Evolutionary conservation across 2,113 vertebrate species (phyloP).

Genomic region (Tetraodon nigroviridis): DNA sequence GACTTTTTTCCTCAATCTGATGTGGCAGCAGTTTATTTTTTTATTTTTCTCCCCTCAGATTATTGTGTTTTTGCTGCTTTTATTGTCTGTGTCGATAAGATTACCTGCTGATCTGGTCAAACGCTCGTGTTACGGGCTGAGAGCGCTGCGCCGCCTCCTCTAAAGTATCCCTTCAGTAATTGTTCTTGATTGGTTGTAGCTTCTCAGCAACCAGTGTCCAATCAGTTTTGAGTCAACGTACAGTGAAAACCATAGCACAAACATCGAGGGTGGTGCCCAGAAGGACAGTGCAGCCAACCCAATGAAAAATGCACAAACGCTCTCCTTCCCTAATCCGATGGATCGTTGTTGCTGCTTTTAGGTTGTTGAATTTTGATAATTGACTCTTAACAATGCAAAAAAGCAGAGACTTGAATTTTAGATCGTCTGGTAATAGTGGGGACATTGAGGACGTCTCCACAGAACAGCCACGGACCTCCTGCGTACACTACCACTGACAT

Average conservation of each 20-base stretch:
- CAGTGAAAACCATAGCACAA: not conserved
- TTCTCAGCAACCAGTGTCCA: constrained; percentile 30
- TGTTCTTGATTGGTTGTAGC: not conserved
- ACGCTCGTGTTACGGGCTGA: too few relatives aligned
- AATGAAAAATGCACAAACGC: constrained; percentile 51
- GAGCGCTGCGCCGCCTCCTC: too few relatives aligned
- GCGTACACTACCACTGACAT: constrained; percentile 34
- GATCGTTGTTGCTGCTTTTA: constrained; percentile 73
- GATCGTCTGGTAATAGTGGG: constrained; percentile 19
- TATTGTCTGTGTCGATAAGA: too few relatives aligned
- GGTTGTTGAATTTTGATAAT: constrained; percentile 45
- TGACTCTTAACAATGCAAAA: constrained; percentile 78
- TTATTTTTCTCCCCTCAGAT: too few relatives aligned
- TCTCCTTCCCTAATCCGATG: constrained; percentile 45
- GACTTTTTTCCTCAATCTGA: too few relatives aligned
- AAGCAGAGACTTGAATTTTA: constrained; percentile 45
- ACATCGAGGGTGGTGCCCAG: not conserved
- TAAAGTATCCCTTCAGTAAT: not conserved
- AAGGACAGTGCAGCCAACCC: constrained; percentile 4
- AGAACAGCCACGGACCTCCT: constrained; percentile 54
- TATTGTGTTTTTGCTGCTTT: not conserved
- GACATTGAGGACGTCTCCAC: constrained; percentile 25
- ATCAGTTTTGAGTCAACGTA: constrained; percentile 32
- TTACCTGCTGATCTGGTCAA: too few relatives aligned
- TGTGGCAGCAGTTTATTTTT: too few relatives aligned